These are phyloP conservation scores for Lepidurus couesii DNA, from an alignment of 1,140 invertebrate genomes.

Conservation along the genomic window DNA sequence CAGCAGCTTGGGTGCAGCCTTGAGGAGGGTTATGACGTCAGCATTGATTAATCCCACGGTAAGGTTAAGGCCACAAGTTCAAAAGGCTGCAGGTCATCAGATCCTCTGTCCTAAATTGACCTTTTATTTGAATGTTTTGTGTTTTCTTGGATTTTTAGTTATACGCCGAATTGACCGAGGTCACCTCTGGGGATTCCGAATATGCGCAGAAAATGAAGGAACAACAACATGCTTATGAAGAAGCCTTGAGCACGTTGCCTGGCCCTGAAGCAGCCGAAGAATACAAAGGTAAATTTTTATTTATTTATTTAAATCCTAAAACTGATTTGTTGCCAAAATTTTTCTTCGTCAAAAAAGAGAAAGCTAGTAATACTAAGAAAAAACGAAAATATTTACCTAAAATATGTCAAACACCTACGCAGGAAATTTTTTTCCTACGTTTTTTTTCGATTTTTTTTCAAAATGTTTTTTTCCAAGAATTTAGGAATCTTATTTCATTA, in stretches of 20 bases:
- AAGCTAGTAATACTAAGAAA: too few species aligned
- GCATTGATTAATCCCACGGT: slow-evolving; percentile 79
- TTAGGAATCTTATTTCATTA: too few species aligned
- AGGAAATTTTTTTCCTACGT: too few species aligned
- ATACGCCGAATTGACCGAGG: slow-evolving; percentile 45
- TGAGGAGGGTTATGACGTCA: slow-evolving; percentile 84
- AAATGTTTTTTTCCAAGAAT: slow-evolving; percentile 31
- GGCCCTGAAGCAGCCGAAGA: slow-evolving; percentile 76
- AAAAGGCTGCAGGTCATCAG: slow-evolving; percentile 25
- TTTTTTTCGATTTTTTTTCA: neutral
- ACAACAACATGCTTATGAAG: slow-evolving; percentile 68
- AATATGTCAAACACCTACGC: too few species aligned
- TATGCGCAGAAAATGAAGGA: slow-evolving; percentile 58
- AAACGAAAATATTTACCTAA: too few species aligned
- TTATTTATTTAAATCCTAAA: slow-evolving; percentile 25
- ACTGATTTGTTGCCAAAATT: neutral
- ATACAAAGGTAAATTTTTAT: slow-evolving; percentile 51
- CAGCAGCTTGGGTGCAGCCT: slow-evolving; percentile 89
- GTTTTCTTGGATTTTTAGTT: slow-evolving; percentile 40
- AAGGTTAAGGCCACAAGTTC: slow-evolving; percentile 35
- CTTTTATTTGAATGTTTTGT: slow-evolving; percentile 8
- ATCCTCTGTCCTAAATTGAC: neutral
- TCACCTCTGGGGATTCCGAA: slow-evolving; percentile 49
- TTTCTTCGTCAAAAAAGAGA: neutral
- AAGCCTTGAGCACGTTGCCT: slow-evolving; percentile 67